Evolutionary conservation across 2,888 invertebrate genomes (phyloP).

Genomic region (Trachelus stipa): DNA sequence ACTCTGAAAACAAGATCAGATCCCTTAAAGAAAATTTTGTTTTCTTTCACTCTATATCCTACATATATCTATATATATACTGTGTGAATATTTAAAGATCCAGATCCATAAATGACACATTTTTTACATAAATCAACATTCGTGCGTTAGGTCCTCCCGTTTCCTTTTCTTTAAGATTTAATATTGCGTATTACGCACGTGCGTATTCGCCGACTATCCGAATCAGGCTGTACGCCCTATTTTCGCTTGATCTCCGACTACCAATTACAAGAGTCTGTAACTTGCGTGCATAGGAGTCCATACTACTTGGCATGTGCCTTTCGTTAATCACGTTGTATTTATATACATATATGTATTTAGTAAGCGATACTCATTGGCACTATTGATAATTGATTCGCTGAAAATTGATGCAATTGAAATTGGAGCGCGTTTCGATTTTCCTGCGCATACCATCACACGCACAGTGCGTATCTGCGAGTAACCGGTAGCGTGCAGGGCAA

Average conservation of each 20-base stretch:
- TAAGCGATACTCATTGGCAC: background rate
- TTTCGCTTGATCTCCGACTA: constrained; percentile 28
- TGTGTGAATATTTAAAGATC: constrained; percentile 2
- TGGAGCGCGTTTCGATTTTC: background rate
- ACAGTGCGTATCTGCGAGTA: background rate
- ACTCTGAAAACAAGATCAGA: constrained; percentile 12
- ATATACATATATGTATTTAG: no score
- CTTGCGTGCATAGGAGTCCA: background rate
- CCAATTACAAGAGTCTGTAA: constrained; percentile 1
- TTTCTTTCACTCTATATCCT: no score
- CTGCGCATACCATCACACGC: background rate
- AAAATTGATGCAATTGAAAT: background rate
- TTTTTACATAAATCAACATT: background rate
- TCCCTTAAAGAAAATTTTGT: background rate
- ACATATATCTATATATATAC: constrained; percentile 1
- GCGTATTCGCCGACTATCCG: constrained; percentile 32
- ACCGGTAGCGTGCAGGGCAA: constrained; percentile 6
- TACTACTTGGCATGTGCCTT: background rate
- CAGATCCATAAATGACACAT: background rate
- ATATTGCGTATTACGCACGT: constrained; percentile 19
- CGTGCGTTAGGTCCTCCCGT: background rate
- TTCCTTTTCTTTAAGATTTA: constrained; percentile 29
- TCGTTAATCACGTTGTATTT: background rate
- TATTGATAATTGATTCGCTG: background rate
- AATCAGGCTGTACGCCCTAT: constrained; percentile 42